Evolutionary conservation across 2,888 invertebrate species (phyloP), one percentile per base, ranked within the genome.

Genomic region (Diloba caeruleocephala): DNA sequence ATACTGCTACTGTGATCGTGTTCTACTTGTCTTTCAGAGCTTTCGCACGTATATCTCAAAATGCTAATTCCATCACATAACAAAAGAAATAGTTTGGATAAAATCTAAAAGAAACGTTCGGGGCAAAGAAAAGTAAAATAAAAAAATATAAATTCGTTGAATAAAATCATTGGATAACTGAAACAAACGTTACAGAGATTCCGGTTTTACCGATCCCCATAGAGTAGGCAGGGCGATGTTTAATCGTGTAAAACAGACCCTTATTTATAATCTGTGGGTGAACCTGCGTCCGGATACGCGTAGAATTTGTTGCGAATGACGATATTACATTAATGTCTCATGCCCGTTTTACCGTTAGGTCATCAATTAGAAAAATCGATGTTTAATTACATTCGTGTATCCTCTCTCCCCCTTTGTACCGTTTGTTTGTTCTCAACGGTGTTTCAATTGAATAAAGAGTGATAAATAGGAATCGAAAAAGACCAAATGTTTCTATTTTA

Each of bases 331-430:
- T 64, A n/a, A n/a, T 64, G 51, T 68, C 61, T 46, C 56, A 33
- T 52, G 58, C 60, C 64, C 44, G 41, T 14, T 45, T 42, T 49
- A 67, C 49, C 59, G 66, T 70, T 61, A 57, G 56, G 42, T 55
- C 63, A 77, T 76, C 78, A 74, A 78, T 76, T 72, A 67, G 41
- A 52, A 50, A 61, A 51, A 74, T 68, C 53, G 70, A 66, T 57
- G 50, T 62, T 64, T 58, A 53, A 72, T 71, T 71, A 70, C 63
- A 43, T 56, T 69, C 66, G 57, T 49, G 56, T 53, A 42, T 51
- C 44, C 33, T 44, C 41, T 38, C 49, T 48, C 53, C 49, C 49
- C 44, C 34, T 45, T 41, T 41, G 49, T 48, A 50, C 50, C 33
- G 50, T 53, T 62, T 58, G 41, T 21, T 36, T 31, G 28, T 69